Conservation (phyloP, 2,888 invertebrate species). For the Ligdia adustata region DNA sequence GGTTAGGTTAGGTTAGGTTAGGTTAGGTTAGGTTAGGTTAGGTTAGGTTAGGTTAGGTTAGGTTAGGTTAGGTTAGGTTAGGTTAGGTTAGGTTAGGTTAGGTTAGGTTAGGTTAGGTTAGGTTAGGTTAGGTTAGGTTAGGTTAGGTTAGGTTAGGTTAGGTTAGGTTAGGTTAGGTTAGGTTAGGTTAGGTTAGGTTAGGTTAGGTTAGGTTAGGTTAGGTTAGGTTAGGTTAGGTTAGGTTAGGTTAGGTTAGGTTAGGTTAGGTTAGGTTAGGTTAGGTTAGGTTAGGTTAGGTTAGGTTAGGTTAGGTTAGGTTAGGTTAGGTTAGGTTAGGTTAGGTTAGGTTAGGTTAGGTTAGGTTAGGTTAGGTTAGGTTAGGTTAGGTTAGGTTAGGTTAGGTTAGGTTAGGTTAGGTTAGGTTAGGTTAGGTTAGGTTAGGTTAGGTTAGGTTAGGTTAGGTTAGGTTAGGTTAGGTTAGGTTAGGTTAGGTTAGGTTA, state of each 20-base stretch:
- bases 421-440: constrained; percentile 27
- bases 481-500: constrained; percentile 25
- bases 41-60: constrained; percentile 36
- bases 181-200: constrained; percentile 28
- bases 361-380: constrained; percentile 25
- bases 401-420: constrained; percentile 27
- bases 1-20: constrained; percentile 36
- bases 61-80: constrained; percentile 31
- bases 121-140: constrained; percentile 27
- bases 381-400: constrained; percentile 27
- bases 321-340: constrained; percentile 26
- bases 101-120: constrained; percentile 29
- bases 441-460: constrained; percentile 26
- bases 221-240: constrained; percentile 23
- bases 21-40: constrained; percentile 35
- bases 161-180: constrained; percentile 28
- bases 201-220: constrained; percentile 28
- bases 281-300: constrained; percentile 27
- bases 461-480: constrained; percentile 24
- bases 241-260: constrained; percentile 28
- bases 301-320: constrained; percentile 29
- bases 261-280: constrained; percentile 31
- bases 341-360: constrained; percentile 27
- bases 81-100: constrained; percentile 13
- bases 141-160: constrained; percentile 28